A percentile compares a stretch with the other conserved stretches of the same genome.
Evolutionary conservation across 2,113 vertebrate genomes (phyloP).

Genomic region (Crotalus tigris): DNA sequence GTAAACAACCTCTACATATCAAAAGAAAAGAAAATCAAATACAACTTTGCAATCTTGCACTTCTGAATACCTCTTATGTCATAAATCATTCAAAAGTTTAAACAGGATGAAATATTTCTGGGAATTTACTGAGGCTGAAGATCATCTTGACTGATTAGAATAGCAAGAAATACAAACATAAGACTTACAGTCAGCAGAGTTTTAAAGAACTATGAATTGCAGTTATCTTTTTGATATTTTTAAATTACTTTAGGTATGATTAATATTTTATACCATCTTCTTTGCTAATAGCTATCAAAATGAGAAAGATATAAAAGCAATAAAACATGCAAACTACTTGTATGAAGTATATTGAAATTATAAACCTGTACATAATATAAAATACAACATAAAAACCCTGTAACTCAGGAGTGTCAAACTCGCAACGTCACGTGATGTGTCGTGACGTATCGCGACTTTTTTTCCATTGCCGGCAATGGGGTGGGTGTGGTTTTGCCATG

Average conservation of each 20-base stretch:
- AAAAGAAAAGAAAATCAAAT: conserved; percentile 37
- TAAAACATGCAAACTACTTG: not conserved
- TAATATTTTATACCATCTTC: not conserved
- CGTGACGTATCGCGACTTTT: no score
- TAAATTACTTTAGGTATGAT: not conserved
- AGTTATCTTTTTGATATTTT: conserved; percentile 50
- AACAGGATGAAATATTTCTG: conserved; percentile 34
- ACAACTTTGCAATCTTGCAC: conserved; percentile 48
- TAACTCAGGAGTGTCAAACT: not conserved
- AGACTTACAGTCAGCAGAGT: conserved; percentile 34
- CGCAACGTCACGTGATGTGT: no score
- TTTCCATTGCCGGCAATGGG: no score
- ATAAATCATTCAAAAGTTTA: conserved; percentile 45
- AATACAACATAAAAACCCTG: not conserved
- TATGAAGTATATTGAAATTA: not conserved
- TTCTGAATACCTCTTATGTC: conserved; percentile 46
- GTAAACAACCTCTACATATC: conserved; percentile 28
- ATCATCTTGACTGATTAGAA: conserved; percentile 20
- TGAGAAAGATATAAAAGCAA: not conserved
- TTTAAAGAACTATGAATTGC: conserved; percentile 37
- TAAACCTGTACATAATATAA: not conserved
- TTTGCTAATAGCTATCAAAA: not conserved
- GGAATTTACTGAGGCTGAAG: conserved; percentile 25
- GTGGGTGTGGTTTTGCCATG: no score
- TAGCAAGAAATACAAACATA: not conserved